Conservation (phyloP, 2,888 invertebrate species). For the Latrodectus elegans region DNA sequence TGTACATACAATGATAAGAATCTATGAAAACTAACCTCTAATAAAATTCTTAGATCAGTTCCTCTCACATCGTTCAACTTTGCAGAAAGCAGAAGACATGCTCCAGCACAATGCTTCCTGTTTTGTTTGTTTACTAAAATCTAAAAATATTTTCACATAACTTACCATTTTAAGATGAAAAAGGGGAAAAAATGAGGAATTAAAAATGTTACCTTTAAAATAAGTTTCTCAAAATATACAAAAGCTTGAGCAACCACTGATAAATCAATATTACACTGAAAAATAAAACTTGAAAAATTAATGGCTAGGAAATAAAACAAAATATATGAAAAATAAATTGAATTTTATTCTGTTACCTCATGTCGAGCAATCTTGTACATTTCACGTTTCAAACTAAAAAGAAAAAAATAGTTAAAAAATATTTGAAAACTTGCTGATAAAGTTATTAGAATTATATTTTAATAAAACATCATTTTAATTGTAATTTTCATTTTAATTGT, state of each 20-base stretch:
- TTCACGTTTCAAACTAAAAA: conserved; percentile 88
- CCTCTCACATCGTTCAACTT: conserved; percentile 98
- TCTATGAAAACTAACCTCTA: conserved; percentile 82
- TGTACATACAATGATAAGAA: not conserved
- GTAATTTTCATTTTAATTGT: too few relatives aligned
- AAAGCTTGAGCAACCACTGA: conserved; percentile 96
- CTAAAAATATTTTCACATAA: conserved; percentile 70
- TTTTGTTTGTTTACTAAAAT: conserved; percentile 94
- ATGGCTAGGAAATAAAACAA: conserved; percentile 2
- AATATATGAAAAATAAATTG: not conserved
- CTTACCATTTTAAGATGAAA: not conserved
- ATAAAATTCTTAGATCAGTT: conserved; percentile 86
- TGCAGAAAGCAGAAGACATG: conserved; percentile 93
- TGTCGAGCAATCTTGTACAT: conserved; percentile 93
- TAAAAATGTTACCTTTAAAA: conserved; percentile 79
- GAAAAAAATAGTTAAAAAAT: conserved; percentile 72
- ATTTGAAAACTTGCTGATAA: too few relatives aligned
- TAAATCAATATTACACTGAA: conserved; percentile 84
- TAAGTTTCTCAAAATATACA: conserved; percentile 98
- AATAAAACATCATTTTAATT: too few relatives aligned
- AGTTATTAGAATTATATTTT: too few relatives aligned
- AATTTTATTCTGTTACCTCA: conserved; percentile 77
- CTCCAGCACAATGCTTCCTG: conserved; percentile 95
- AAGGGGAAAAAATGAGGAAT: conserved; percentile 1
- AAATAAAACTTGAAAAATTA: conserved; percentile 64